Conservation (phyloP, 2,888 invertebrate species). For the Timandra comae region DNA sequence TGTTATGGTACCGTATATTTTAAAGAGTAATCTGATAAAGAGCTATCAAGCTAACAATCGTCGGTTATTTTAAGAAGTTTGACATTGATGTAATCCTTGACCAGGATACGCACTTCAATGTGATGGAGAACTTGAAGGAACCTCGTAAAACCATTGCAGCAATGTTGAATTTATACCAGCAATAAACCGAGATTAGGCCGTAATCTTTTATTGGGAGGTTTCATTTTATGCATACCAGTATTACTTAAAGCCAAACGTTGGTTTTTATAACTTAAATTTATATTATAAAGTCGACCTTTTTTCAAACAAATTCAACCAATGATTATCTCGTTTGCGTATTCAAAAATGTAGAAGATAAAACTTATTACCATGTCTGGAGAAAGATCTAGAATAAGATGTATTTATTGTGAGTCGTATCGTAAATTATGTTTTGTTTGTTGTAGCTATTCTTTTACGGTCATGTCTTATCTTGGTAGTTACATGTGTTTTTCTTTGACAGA, state of each 20-base stretch:
- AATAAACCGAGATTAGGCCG: slow-evolving; percentile 52
- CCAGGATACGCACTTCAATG: slow-evolving; percentile 39
- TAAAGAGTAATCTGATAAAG: no score
- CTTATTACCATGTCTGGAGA: slow-evolving; percentile 4
- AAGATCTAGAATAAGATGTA: slow-evolving; percentile 8
- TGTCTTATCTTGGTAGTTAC: no score
- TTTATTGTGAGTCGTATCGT: no score
- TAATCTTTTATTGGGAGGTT: slow-evolving; percentile 49
- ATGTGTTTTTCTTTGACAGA: no score
- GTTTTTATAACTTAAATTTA: slow-evolving; percentile 26
- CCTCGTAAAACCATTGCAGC: slow-evolving; percentile 49
- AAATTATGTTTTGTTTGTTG: no score
- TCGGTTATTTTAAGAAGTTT: slow-evolving; percentile 18
- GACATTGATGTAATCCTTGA: slow-evolving; percentile 26
- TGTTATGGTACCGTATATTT: no score
- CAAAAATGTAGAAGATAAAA: slow-evolving; percentile 19
- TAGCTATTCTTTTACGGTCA: no score
- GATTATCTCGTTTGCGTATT: slow-evolving; percentile 17
- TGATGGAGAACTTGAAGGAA: slow-evolving; percentile 41
- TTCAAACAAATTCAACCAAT: slow-evolving; percentile 19
- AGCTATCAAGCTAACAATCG: no score
- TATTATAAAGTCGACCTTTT: slow-evolving; percentile 16
- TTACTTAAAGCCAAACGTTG: no score
- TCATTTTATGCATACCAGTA: slow-evolving; percentile 31
- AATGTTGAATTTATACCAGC: slow-evolving; percentile 47